Evolutionary conservation across 2,888 invertebrate genomes (phyloP).

Genomic region (Acleris literana): DNA sequence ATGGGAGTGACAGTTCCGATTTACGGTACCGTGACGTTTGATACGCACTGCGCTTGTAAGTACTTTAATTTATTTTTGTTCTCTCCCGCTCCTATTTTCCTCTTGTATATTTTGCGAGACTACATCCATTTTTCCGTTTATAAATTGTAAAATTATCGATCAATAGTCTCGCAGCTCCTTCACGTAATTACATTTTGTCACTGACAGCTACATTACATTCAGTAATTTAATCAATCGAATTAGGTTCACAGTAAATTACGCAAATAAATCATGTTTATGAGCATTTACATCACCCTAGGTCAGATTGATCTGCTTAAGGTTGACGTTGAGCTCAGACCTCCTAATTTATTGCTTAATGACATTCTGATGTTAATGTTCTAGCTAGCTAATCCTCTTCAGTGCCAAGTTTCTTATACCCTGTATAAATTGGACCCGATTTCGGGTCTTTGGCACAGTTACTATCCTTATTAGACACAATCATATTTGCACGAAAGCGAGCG

Average conservation of each 20-base stretch:
- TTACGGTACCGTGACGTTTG: slow-evolving; percentile 37
- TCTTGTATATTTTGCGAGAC: slow-evolving; percentile 21
- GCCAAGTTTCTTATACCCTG: no score
- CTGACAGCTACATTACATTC: background rate
- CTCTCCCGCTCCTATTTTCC: slow-evolving; percentile 13
- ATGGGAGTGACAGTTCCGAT: slow-evolving; percentile 51
- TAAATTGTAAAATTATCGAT: background rate
- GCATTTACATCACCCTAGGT: slow-evolving; percentile 13
- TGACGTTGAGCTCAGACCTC: slow-evolving; percentile 5
- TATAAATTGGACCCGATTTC: no score
- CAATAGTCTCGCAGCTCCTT: background rate
- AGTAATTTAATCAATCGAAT: slow-evolving; percentile 5
- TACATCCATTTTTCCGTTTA: background rate
- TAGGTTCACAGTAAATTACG: slow-evolving; percentile 1
- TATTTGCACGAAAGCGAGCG: background rate
- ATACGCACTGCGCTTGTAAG: slow-evolving; percentile 40
- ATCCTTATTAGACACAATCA: background rate
- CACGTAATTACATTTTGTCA: no score
- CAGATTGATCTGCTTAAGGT: slow-evolving; percentile 13
- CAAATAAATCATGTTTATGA: slow-evolving; percentile 17
- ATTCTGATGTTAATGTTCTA: background rate
- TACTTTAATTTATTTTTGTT: slow-evolving; percentile 43
- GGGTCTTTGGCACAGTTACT: background rate
- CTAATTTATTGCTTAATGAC: slow-evolving; percentile 8
- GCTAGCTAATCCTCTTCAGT: background rate